Evolutionary conservation across 2,797 vertebrate genomes (phyloP).

Genomic region (Rallus crepitans): DNA sequence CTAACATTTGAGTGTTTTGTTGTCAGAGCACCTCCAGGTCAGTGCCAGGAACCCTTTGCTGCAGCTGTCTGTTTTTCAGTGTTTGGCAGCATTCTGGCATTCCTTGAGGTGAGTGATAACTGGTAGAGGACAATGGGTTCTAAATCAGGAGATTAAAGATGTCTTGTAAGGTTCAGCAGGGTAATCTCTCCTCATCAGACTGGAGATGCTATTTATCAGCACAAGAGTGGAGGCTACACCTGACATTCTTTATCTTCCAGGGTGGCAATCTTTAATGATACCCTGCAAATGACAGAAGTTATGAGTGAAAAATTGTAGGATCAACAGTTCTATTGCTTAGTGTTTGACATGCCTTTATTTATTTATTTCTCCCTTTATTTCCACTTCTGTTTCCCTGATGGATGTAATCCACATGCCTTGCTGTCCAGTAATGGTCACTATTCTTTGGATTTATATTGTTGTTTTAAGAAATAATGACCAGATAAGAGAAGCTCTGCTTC

Average conservation of each 20-base stretch:
- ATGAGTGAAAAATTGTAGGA: conserved; percentile 32
- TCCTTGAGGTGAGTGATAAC: conserved; percentile 30
- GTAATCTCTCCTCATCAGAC: conserved; percentile 62
- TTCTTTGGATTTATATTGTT: not conserved
- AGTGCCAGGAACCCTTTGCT: not conserved
- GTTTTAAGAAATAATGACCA: not conserved
- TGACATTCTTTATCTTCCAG: conserved; percentile 44
- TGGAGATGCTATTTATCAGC: conserved; percentile 37
- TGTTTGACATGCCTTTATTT: not conserved
- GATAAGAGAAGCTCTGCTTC: not conserved
- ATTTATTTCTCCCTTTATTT: not conserved
- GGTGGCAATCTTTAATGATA: conserved; percentile 31
- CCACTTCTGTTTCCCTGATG: not conserved
- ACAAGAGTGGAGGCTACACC: conserved; percentile 14
- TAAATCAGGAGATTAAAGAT: conserved; percentile 58
- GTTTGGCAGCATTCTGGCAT: not conserved
- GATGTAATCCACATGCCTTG: not conserved
- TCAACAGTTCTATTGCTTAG: conserved; percentile 3
- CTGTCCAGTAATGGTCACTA: not conserved
- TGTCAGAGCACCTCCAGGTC: not conserved
- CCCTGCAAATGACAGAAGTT: conserved; percentile 42
- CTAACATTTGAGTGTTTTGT: not conserved
- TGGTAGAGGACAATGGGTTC: conserved; percentile 37
- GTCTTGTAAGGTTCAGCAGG: conserved; percentile 58
- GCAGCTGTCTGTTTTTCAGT: not conserved